These are phyloP conservation scores for Mechanitis messenoides DNA, from an alignment of 2,888 invertebrate genomes.

Conservation along the genomic window DNA sequence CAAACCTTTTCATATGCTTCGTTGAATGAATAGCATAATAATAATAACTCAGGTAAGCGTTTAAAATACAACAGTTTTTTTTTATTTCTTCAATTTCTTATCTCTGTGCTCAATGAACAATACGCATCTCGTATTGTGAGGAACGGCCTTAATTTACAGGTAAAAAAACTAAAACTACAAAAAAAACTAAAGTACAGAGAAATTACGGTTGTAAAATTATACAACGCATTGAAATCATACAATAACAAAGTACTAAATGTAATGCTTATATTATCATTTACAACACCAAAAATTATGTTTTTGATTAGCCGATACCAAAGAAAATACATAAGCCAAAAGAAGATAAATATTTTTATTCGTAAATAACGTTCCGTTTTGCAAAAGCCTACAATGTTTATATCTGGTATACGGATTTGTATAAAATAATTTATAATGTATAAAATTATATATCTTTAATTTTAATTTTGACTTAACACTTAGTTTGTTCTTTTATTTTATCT, in stretches of 20 bases:
- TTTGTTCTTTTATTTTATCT: neutral
- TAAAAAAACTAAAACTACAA: constrained; percentile 8
- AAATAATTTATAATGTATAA: too few relatives aligned
- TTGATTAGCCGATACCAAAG: too few relatives aligned
- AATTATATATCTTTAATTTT: neutral
- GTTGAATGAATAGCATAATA: constrained; percentile 17
- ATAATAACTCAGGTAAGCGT: constrained; percentile 25
- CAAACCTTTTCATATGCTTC: constrained; percentile 10
- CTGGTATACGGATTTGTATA: too few relatives aligned
- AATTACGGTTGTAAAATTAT: too few relatives aligned
- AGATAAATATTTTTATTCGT: too few relatives aligned
- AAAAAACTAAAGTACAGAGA: neutral
- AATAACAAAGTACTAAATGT: neutral
- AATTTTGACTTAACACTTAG: constrained; percentile 1
- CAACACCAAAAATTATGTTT: too few relatives aligned
- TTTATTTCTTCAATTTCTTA: constrained; percentile 26
- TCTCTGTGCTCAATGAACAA: constrained; percentile 24
- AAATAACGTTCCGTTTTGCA: too few relatives aligned
- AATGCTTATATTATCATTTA: too few relatives aligned
- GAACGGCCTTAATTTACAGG: constrained; percentile 18
- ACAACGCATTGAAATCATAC: too few relatives aligned
- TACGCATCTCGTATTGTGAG: constrained; percentile 14
- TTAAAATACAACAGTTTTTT: constrained; percentile 23
- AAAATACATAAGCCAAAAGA: too few relatives aligned
- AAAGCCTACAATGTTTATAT: too few relatives aligned